These are phyloP conservation scores for Ahaetulla prasina DNA, from an alignment of 2,113 vertebrate species.

Conservation along the genomic window DNA sequence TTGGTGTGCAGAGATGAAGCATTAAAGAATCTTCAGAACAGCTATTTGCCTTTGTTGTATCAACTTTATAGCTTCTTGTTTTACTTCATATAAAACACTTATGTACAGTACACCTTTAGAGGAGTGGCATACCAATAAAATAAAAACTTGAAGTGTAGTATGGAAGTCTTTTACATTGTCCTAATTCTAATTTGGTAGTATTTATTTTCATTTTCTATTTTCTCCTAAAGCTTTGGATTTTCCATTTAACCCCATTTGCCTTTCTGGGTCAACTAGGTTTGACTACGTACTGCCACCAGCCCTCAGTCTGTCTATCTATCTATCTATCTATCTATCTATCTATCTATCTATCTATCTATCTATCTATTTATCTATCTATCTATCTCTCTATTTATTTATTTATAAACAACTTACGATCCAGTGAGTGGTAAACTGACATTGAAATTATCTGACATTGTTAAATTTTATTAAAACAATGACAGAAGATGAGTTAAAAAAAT, in stretches of 20 bases:
- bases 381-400: no score
- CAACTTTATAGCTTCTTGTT: background rate
- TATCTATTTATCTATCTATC: no score
- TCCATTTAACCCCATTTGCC: background rate
- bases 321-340: no score
- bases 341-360: no score
- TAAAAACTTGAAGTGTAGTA: background rate
- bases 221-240: background rate
- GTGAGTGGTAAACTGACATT: background rate
- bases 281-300: background rate
- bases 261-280: background rate
- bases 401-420: background rate
- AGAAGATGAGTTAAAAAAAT: background rate
- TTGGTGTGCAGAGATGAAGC: background rate
- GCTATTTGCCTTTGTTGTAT: background rate
- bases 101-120: background rate
- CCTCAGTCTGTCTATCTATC: no score
- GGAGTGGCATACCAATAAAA: background rate
- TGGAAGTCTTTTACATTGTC: background rate
- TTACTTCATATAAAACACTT: background rate
- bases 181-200: background rate
- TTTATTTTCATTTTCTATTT: background rate
- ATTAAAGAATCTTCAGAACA: background rate
- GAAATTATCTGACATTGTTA: background rate
- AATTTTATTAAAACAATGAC: background rate